Percentiles rank a stretch among this genome's conserved stretches.
Evolutionary conservation across 2,797 vertebrate species (phyloP).

Genomic region (Neosalanx taihuensis): DNA sequence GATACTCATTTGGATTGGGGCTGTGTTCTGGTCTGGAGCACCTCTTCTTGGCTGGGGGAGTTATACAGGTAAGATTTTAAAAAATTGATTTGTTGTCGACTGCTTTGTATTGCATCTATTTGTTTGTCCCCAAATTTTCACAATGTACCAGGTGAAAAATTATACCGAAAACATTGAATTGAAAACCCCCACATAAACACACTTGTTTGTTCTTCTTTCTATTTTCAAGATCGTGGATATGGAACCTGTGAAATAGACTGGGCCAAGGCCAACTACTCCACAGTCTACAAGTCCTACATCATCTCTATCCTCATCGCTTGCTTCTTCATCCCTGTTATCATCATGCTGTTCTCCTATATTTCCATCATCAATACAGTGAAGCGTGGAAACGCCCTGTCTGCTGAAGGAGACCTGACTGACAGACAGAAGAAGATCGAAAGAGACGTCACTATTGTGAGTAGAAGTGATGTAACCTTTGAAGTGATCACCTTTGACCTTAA

Average conservation of each 20-base stretch:
- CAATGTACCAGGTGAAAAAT: background rate
- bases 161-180: background rate
- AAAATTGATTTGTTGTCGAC: no score
- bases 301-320: constrained; percentile 74
- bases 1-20: constrained; percentile 74
- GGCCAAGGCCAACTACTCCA: constrained; percentile 77
- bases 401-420: constrained; percentile 69
- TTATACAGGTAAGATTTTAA: constrained; percentile 71
- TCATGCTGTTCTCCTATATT: constrained; percentile 76
- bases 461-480: background rate
- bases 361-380: constrained; percentile 83
- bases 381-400: constrained; percentile 69
- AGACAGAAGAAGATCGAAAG: constrained; percentile 76
- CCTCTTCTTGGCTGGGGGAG: constrained; percentile 84
- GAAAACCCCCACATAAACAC: background rate
- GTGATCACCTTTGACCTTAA: background rate
- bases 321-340: constrained; percentile 72
- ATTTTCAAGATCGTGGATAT: constrained; percentile 72
- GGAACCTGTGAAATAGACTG: constrained; percentile 82
- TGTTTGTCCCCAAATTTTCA: no score
- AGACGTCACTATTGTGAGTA: constrained; percentile 70
- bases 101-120: no score
- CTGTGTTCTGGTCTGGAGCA: constrained; percentile 80
- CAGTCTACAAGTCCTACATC: constrained; percentile 74
- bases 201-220: background rate